Base-by-base conservation (phyloP, 2,113 vertebrate genomes). In the Apodemus sylvaticus region DNA sequence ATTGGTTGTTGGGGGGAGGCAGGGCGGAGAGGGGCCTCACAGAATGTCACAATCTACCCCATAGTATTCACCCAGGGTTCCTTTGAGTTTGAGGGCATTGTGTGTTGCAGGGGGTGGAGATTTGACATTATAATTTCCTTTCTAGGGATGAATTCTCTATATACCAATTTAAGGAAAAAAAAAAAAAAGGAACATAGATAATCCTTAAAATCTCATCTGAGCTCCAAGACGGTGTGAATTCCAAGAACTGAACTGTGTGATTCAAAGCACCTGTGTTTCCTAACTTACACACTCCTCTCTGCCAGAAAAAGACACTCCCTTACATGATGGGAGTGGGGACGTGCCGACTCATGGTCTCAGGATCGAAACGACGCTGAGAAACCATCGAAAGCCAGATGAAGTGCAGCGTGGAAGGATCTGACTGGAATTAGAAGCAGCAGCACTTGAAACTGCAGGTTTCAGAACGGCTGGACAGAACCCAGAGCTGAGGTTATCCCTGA, bases 381-480 rank as follows among this genome's bases (percentile, higher is more conserved):
- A 74, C 55, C 42, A 51, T 0, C 76, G 17, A 68, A 36, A 76
- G 74, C 55, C 82, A 78, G 90, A 73, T 31, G 55, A 88, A 71
- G 31, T 66, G 5, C 82, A 31, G 16, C 1, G 0, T 20, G 79
- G n/a, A 64, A 42, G 10, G 82, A 36, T 6, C 70, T 51, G 77
- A 39, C 89, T 26, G 82, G 74, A 85, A 53, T 92, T 22, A 94
- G 66, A 92, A 86, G 89, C 66, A 45, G n/a, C 48, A 55, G n/a
- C 48, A n/a, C 45, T 53, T 81, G n/a, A 48, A 96, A 92, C n/a
- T 19, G 60, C 20, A 88, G 91, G 77, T 76, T 96, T 64, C 83
- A 73, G 60, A 78, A 91, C 45, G 45, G 58, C 29, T 53, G 51
- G 48, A 22, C 70, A 6, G 62, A 55, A 55, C n/a, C 76, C 85